Conservation (phyloP, 2,888 invertebrate genomes). For the Alsophila aescularia region DNA sequence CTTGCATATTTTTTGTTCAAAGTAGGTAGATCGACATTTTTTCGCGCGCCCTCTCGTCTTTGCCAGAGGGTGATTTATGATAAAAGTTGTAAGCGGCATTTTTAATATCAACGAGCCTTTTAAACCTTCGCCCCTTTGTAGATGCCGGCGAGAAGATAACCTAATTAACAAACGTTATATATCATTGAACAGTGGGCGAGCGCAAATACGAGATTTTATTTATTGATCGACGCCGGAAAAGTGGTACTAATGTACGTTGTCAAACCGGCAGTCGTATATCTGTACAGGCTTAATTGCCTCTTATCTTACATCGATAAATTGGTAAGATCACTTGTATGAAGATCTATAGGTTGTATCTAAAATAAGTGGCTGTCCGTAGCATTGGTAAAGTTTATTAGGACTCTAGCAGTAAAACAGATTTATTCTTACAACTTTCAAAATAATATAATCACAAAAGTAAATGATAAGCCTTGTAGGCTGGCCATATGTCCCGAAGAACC, state of each 20-base stretch:
- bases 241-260: slow-evolving; percentile 18
- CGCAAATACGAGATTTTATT: slow-evolving; percentile 74
- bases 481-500: too few species aligned
- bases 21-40: slow-evolving; percentile 65
- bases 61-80: slow-evolving; percentile 81
- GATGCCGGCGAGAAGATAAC: slow-evolving; percentile 80
- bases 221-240: slow-evolving; percentile 50
- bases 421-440: too few species aligned
- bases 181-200: slow-evolving; percentile 64
- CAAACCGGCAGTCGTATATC: slow-evolving; percentile 7
- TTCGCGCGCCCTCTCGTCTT: slow-evolving; percentile 75
- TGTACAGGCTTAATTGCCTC: slow-evolving; percentile 5
- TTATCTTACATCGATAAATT: neutral
- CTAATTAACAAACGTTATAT: slow-evolving; percentile 83
- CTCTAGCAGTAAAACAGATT: too few species aligned
- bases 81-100: slow-evolving; percentile 78
- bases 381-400: neutral
- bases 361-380: neutral
- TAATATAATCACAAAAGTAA: too few species aligned
- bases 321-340: neutral
- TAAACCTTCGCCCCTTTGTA: slow-evolving; percentile 68
- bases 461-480: too few species aligned
- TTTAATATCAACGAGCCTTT: slow-evolving; percentile 82
- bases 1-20: slow-evolving; percentile 82
- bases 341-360: neutral